These are phyloP conservation scores for Mesorhabditis spiculigera DNA, from an alignment of 2,888 invertebrate genomes.

Conservation along the genomic window DNA sequence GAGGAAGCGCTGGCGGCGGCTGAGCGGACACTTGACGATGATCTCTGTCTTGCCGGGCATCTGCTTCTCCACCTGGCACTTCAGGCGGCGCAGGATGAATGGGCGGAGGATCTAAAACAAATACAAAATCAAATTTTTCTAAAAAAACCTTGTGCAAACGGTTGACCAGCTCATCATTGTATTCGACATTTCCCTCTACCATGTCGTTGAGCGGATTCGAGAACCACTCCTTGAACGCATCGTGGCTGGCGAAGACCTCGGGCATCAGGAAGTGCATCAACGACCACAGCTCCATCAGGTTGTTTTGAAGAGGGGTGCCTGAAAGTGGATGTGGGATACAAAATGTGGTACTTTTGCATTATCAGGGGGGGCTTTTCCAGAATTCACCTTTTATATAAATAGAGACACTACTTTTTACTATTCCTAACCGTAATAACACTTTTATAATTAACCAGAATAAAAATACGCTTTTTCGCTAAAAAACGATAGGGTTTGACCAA, in stretches of 20 bases:
- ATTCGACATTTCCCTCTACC: conserved; percentile 87
- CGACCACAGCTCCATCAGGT: conserved; percentile 93
- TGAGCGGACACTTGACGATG: conserved; percentile 84
- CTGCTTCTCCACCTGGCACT: conserved; percentile 92
- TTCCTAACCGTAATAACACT: too few relatives aligned
- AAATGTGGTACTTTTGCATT: not conserved
- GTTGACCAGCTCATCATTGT: conserved; percentile 82
- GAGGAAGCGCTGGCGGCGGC: conserved; percentile 89
- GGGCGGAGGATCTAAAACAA: conserved; percentile 89
- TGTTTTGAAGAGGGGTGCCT: conserved; percentile 85
- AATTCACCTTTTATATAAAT: too few relatives aligned
- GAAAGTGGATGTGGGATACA: not conserved
- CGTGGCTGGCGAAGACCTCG: conserved; percentile 88
- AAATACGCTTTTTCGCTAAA: too few relatives aligned
- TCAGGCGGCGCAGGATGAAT: conserved; percentile 84
- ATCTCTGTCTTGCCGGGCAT: conserved; percentile 95
- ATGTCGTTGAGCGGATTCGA: conserved; percentile 91
- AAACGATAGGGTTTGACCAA: too few relatives aligned
- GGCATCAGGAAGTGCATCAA: conserved; percentile 98
- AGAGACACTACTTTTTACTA: too few relatives aligned
- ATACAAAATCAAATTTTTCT: too few relatives aligned
- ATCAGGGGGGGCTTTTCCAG: too few relatives aligned
- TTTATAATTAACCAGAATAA: too few relatives aligned
- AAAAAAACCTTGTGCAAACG: conserved; percentile 75
- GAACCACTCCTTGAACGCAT: conserved; percentile 92